phyloP scores from a whole-genome alignment of 2,888 invertebrate species.

The Syritta pipiens region DNA sequence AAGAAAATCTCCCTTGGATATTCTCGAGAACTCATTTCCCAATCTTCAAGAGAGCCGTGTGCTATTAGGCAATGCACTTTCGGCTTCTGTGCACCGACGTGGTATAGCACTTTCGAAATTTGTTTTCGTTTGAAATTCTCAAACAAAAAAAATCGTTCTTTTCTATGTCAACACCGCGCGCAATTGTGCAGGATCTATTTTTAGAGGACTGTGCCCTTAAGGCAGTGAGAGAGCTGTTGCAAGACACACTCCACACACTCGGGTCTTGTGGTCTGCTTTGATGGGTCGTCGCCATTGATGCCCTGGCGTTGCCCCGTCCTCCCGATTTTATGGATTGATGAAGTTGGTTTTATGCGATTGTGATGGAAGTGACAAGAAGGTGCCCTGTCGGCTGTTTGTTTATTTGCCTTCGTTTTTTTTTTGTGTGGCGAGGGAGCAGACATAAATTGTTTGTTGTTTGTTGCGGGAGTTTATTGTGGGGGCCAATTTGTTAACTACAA shows the following conservation, averaged over 20 bases:
- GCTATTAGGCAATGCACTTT: too few relatives aligned
- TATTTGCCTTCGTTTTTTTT: constrained; percentile 33
- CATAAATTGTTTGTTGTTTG: constrained; percentile 47
- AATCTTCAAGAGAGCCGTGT: constrained; percentile 36
- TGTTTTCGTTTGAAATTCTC: not conserved
- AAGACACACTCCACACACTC: constrained; percentile 28
- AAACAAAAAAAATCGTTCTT: constrained; percentile 2
- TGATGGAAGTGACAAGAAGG: constrained; percentile 23
- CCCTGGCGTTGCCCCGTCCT: too few relatives aligned
- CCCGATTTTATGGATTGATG: constrained; percentile 15
- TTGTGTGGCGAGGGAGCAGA: constrained; percentile 16
- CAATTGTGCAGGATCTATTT: constrained; percentile 21
- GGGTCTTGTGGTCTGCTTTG: constrained; percentile 35
- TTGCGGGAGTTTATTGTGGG: not conserved
- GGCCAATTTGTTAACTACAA: constrained; percentile 33
- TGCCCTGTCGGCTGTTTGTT: constrained; percentile 37
- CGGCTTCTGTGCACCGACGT: too few relatives aligned
- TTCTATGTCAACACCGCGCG: constrained; percentile 18
- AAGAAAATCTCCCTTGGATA: too few relatives aligned
- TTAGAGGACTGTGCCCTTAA: constrained; percentile 8
- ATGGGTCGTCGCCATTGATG: constrained; percentile 16
- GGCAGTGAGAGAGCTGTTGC: constrained; percentile 4
- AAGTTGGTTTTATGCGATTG: constrained; percentile 37
- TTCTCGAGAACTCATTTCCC: constrained; percentile 19
- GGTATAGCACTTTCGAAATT: constrained; percentile 4